Evolutionary conservation across 2,797 vertebrate species (phyloP).

Genomic region (Ptychadena robeensis): DNA sequence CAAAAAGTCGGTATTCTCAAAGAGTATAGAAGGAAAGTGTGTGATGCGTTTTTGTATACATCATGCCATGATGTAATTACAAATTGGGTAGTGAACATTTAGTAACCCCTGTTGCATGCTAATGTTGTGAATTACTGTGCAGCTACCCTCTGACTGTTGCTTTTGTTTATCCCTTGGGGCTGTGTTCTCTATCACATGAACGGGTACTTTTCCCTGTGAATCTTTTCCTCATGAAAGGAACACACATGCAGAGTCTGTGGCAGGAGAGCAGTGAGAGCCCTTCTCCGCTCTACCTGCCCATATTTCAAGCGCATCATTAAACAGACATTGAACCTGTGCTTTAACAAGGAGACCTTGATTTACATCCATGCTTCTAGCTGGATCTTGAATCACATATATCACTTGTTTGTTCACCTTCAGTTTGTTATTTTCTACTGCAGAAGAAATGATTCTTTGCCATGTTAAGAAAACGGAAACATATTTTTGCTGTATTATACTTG

Average conservation of each 20-base stretch:
- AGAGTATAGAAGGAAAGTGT: too few relatives aligned
- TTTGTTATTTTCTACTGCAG: conserved; percentile 2
- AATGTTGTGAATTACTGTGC: conserved; percentile 5
- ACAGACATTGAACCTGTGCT: conserved; percentile 17
- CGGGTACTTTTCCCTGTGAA: conserved; percentile 41
- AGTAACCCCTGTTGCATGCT: neutral
- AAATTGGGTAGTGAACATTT: neutral
- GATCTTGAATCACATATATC: neutral
- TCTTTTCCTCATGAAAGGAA: conserved; percentile 40
- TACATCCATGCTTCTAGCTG: neutral
- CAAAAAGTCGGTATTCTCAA: neutral
- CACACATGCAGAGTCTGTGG: conserved; percentile 40
- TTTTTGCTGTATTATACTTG: neutral
- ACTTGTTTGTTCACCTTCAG: conserved; percentile 9
- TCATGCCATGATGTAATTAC: neutral
- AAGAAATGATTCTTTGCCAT: conserved; percentile 34
- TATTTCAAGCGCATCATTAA: neutral
- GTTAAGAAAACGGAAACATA: conserved; percentile 7
- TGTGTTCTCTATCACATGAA: conserved; percentile 50
- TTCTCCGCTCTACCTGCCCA: conserved; percentile 21
- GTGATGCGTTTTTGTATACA: too few relatives aligned
- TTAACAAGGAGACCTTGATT: neutral
- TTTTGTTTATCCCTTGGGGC: conserved; percentile 48
- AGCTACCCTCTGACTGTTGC: conserved; percentile 29
- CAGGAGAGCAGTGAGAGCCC: conserved; percentile 15